Conservation (phyloP, 2,888 invertebrate species). For the Chelonus formosanus region DNA sequence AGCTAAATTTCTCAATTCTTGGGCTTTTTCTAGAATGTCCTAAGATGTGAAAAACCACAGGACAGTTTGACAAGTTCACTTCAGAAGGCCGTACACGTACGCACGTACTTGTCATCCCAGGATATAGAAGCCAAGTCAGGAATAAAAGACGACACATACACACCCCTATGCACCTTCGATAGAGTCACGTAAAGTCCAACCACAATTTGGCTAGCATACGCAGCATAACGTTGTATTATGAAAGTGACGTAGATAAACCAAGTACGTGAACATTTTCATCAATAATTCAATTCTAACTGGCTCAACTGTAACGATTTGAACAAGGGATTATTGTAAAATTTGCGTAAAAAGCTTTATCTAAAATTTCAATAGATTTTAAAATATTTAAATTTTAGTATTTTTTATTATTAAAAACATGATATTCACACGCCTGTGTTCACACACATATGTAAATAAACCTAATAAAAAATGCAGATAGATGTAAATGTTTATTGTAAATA, state of each 20-base stretch:
- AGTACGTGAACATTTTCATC: conserved; percentile 33
- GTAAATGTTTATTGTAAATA: too few relatives aligned
- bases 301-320: conserved; percentile 19
- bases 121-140: conserved; percentile 29
- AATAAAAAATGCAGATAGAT: too few relatives aligned
- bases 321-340: too few relatives aligned
- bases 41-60: conserved; percentile 19
- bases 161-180: conserved; percentile 33
- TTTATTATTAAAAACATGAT: too few relatives aligned
- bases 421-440: too few relatives aligned
- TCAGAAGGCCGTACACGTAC: conserved; percentile 43
- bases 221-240: conserved; percentile 11
- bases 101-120: conserved; percentile 27
- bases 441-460: too few relatives aligned
- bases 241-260: conserved; percentile 18
- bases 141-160: conserved; percentile 37
- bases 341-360: too few relatives aligned
- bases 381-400: too few relatives aligned
- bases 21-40: background rate
- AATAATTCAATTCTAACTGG: conserved; percentile 24
- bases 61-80: conserved; percentile 43
- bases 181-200: conserved; percentile 41
- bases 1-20: background rate
- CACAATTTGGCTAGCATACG: conserved; percentile 32
- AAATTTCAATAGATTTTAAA: too few relatives aligned